Base-by-base conservation (phyloP, 2,113 vertebrate species). In the Promerops cafer region DNA sequence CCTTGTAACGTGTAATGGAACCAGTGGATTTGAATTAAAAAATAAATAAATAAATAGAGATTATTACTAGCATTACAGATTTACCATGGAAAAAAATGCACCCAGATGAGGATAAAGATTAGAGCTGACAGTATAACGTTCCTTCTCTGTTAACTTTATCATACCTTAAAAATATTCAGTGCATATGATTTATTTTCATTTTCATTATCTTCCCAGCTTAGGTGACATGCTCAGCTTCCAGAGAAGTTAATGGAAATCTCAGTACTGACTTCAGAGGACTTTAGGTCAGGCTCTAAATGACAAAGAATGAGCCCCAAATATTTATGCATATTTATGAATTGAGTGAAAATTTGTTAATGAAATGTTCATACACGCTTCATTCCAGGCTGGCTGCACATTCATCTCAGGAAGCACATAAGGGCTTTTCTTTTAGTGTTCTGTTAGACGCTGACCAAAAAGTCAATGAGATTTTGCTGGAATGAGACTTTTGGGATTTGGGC, bases 271-370 rank as follows among this genome's bases (percentile, higher is more conserved):
- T 91, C 30, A 87, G 45, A 80, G 24, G 20, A 79, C 59, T 94
- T 79, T 16, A 52, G 52, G 68, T 71, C 47, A 64, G 60, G 14
- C 64, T 93, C 50, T 76, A 87, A 87, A 69, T 84, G 61, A 64
- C 37, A 71, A 93, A 86, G 76, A 93, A 87, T 33, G 52, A 90
- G 40, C 28, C 44, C n/a, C 44, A 89, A 90, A 94, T 94, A 88
- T 88, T 87, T 92, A 80, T 90, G 44, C 37, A 86, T 92, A 93
- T 96, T 92, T 95, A 96, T 94, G 76, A 90, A 75, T 13, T 2
- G 40, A 64, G 50, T 30, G 40, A 84, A 88, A 81, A 96, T 64
- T 86, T 82, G 28, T 78, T 90, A 95, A 96, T 78, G 68, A 95
- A 92, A 83, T 95, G 94, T 90, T 96, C 60, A 26, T 64, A 68